Evolutionary conservation across 2,113 vertebrate species (phyloP).

Genomic region (Probosciger aterrimus): DNA sequence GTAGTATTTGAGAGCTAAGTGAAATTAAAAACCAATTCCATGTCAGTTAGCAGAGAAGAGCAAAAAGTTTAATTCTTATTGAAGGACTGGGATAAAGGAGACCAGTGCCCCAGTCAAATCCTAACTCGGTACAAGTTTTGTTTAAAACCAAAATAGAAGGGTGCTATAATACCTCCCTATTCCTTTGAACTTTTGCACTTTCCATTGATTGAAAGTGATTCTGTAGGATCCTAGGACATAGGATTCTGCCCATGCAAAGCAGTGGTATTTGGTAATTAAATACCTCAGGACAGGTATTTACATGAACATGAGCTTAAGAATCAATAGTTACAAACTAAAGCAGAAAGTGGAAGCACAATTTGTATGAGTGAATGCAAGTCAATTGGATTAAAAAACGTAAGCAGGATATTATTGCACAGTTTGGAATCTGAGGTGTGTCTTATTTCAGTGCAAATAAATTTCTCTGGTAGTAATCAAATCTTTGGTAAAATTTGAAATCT

Average conservation of each 20-base stretch:
- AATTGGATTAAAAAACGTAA: background rate
- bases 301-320: background rate
- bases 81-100: background rate
- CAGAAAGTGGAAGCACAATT: background rate
- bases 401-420: background rate
- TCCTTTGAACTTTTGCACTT: background rate
- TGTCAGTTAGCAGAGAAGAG: background rate
- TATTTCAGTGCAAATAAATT: background rate
- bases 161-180: background rate
- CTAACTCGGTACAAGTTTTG: background rate
- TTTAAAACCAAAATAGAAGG: background rate
- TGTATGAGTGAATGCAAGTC: background rate
- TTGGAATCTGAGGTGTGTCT: background rate
- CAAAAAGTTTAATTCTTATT: background rate
- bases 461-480: background rate
- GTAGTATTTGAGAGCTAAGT: background rate
- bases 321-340: background rate
- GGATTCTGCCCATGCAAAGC: background rate
- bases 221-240: background rate
- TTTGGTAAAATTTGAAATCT: background rate
- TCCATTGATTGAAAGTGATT: background rate
- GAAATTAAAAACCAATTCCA: background rate
- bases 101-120: background rate
- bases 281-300: background rate
- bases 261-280: background rate